Evolutionary conservation across 2,113 vertebrate species (phyloP), one percentile per base, ranked within the genome.

Genomic region (Cathartes aura): DNA sequence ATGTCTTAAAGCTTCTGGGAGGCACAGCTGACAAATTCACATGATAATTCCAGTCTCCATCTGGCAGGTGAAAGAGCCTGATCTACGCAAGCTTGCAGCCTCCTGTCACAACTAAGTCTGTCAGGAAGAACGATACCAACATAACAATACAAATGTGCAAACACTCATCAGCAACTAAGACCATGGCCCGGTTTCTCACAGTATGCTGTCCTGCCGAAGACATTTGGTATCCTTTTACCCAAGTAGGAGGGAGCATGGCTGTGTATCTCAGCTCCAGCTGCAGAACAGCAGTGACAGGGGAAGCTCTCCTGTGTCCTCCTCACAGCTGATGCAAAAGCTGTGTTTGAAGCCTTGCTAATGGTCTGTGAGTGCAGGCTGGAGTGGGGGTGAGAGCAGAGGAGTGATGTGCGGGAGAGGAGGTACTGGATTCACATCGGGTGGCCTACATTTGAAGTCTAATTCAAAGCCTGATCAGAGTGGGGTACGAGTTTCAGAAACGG

Each of bases 1-100:
- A 56, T 6, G 16, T 36, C 50, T 90, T 82, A 47, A 91, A 85
- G 64, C 55, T 87, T 93, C 80, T 62, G 45, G 42, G 58, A 86
- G 66, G 34, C n/a, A 78, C 12, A 80, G 36, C 19, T 70, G 53
- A 88, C 22, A 62, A 79, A 90, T 40, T 60, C 50, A 67, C 36
- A 84, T 30, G 24, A 45, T 71, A 95, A 82, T 59, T 89, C 89
- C 63, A 66, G 43, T 38, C 59, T 84, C 90, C 72, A 74, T 52
- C 38, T 82, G 76, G 45, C 68, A 95, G 67, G 40, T 62, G 60
- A 81, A 88, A 78, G 47, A 79, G 52, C 22, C 36, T 26, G 30
- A 55, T 15, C 15, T 23, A 59, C 0, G 0, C 0, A 2, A 64
- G 62, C 45, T 20, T 86, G 59, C 30, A 67, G 55, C 48, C 63